These are phyloP conservation scores for Cryptocephalus primarius DNA, from an alignment of 2,888 invertebrate species.

Conservation along the genomic window DNA sequence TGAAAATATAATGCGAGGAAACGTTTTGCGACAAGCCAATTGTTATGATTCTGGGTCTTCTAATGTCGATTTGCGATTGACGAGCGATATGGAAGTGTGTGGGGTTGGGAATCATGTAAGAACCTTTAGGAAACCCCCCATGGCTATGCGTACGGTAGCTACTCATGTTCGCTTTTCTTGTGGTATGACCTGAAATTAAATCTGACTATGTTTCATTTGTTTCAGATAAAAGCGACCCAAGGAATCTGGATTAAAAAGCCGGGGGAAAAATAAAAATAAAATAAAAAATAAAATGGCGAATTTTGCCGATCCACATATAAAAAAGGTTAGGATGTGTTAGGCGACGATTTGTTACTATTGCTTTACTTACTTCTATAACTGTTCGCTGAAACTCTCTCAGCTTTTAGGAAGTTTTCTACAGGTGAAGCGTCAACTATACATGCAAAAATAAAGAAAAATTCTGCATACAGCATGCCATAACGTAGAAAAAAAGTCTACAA, in stretches of 20 bases:
- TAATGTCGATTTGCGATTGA: conserved; percentile 20
- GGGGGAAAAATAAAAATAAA: too few relatives aligned
- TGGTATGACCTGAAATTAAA: conserved; percentile 23
- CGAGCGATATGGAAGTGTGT: conserved; percentile 34
- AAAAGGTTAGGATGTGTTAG: not conserved
- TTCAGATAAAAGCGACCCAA: not conserved
- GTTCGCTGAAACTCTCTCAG: conserved; percentile 25
- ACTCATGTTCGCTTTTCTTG: conserved; percentile 1
- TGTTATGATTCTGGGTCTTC: conserved; percentile 10
- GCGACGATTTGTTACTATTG: too few relatives aligned
- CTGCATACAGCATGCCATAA: conserved; percentile 7
- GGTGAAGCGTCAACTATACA: conserved; percentile 23
- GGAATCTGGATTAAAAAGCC: too few relatives aligned
- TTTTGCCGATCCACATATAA: not conserved
- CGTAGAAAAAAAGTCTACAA: too few relatives aligned
- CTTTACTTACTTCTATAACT: conserved; percentile 25
- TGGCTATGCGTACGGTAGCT: conserved; percentile 32
- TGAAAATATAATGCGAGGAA: conserved; percentile 14
- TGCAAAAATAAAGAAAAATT: conserved; percentile 20
- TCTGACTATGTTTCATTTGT: not conserved
- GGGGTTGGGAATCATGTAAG: conserved; percentile 33
- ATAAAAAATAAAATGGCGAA: not conserved
- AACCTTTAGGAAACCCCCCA: conserved; percentile 34
- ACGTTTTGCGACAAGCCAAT: conserved; percentile 10
- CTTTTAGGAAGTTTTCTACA: conserved; percentile 25